Evolutionary conservation across 2,113 vertebrate genomes (phyloP), one percentile per base, ranked within the genome.

Genomic region (Vanacampus margaritifer): DNA sequence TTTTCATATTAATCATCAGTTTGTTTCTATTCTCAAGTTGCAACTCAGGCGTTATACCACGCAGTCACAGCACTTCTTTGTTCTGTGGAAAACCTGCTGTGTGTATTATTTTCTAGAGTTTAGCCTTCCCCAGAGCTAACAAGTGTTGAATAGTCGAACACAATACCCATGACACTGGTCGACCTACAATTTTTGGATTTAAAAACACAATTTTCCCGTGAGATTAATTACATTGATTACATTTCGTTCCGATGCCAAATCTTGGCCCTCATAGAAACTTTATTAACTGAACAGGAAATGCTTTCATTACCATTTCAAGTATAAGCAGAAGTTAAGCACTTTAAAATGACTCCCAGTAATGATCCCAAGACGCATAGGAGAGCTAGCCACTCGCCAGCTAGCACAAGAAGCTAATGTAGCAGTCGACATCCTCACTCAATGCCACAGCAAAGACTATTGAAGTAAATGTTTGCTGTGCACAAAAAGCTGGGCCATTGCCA

Each of bases 1-100:
- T 96, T 96, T 95, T 95, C 91, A 95, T 94, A 96, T 97, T 96
- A 98, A 98, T 97, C 95, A 97, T 89, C 86, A 92, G 92, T 92
- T 92, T 91, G 93, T 93, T 92, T 93, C 90, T 84, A 84, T 92
- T 77, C 90, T 88, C 89, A 91, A 91, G 93, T 90, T 91, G 89
- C 91, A 91, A 86, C 91, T 91, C 90, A 90, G 88, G 91, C 91
- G 91, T 86, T 91, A 93, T 85, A 91, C 93, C 91, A 93, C 93
- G 94, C 90, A 95, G 87, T 94, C 91, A 94, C 86, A 91, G 88
- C 76, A 87, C 88, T 90, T 92, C 89, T 91, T 93, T 92, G 90
- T 81, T 86, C 75, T 89, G 84, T 89, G 83, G 87, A 93, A 93
- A 95, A 93, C 91, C 93, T 94, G 93, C 92, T 81, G 60, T 84